A percentile compares a stretch with the other conserved stretches of the same genome.
phyloP scores from a whole-genome alignment of 2,888 invertebrate species.

The Amitus sp. region DNA sequence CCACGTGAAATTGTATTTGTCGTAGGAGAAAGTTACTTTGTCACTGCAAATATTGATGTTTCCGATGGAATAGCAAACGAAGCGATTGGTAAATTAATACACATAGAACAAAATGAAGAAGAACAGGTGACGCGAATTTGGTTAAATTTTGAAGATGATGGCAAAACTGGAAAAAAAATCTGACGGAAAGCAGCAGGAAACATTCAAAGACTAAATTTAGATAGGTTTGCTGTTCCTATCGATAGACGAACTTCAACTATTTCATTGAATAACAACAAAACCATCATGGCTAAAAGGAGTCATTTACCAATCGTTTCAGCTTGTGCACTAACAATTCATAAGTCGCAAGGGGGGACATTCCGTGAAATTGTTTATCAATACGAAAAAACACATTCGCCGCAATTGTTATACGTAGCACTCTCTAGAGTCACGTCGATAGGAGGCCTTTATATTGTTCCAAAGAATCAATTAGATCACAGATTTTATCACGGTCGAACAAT shows the following conservation, averaged over 20 bases:
- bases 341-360: constrained; percentile 37
- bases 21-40: constrained; percentile 38
- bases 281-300: constrained; percentile 23
- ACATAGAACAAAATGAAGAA: constrained; percentile 38
- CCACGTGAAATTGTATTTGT: constrained; percentile 44
- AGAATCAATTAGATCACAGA: not conserved
- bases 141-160: constrained; percentile 4
- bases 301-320: constrained; percentile 34
- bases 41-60: constrained; percentile 53
- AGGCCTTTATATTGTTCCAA: not conserved
- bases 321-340: constrained; percentile 35
- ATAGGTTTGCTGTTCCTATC: constrained; percentile 23
- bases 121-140: constrained; percentile 5
- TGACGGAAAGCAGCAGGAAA: constrained; percentile 7
- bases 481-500: not conserved
- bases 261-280: constrained; percentile 26
- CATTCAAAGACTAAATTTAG: too few relatives aligned
- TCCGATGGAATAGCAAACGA: constrained; percentile 53
- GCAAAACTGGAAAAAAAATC: constrained; percentile 19
- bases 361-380: constrained; percentile 35
- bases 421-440: constrained; percentile 12
- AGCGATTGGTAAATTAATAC: too few relatives aligned
- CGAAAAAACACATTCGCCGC: constrained; percentile 21
- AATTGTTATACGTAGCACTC: constrained; percentile 28
- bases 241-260: constrained; percentile 16